phyloP scores from a whole-genome alignment of 2,888 invertebrate genomes.

The Protonemura montana region DNA sequence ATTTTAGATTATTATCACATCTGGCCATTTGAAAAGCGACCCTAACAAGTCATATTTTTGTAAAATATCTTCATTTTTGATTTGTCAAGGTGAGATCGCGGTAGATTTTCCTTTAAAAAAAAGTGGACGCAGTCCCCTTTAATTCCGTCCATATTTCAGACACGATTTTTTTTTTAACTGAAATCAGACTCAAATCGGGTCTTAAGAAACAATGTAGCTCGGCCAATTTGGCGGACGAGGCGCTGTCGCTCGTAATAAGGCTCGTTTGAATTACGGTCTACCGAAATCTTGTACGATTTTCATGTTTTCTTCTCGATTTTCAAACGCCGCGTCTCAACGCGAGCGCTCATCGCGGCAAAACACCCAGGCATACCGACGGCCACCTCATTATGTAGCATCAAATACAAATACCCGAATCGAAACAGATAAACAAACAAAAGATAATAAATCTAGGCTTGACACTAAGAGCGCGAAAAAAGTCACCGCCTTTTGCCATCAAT shows the following conservation, averaged over 20 bases:
- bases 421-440: constrained; percentile 23
- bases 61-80: constrained; percentile 15
- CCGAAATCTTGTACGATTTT: constrained; percentile 27
- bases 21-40: not conserved
- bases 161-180: not conserved
- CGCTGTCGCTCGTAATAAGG: not conserved
- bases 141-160: not conserved
- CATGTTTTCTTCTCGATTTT: constrained; percentile 26
- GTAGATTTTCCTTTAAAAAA: not conserved
- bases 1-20: not conserved
- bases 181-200: not conserved
- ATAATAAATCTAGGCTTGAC: constrained; percentile 28
- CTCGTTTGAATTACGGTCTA: constrained; percentile 8
- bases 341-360: not conserved
- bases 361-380: not conserved
- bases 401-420: constrained; percentile 20
- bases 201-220: not conserved
- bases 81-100: constrained; percentile 2
- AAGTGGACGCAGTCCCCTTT: not conserved
- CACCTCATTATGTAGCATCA: not conserved
- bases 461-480: constrained; percentile 14
- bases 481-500: not conserved
- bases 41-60: not conserved
- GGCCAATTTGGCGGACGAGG: not conserved
- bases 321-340: constrained; percentile 8